Percentiles rank a stretch among this genome's conserved stretches.
Conservation (phyloP, 2,113 vertebrate species). For the Dromaius novaehollandiae region DNA sequence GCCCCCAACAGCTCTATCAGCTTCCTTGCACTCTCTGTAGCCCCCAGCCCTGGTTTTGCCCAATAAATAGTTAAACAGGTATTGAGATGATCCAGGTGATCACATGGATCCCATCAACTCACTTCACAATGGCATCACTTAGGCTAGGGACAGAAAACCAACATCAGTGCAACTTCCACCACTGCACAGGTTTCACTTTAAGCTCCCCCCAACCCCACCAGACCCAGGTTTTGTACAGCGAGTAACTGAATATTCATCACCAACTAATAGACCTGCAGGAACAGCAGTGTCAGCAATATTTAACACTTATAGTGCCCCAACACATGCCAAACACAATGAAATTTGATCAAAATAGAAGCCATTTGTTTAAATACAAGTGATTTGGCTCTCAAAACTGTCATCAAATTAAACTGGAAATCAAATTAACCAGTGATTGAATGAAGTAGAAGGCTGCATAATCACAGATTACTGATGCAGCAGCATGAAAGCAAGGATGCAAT, state of each 20-base stretch:
- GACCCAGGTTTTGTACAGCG: background rate
- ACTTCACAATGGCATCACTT: rapidly evolving
- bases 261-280: background rate
- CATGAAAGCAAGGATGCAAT: background rate
- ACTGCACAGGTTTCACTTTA: background rate
- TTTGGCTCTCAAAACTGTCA: constrained; percentile 50
- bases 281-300: background rate
- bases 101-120: background rate
- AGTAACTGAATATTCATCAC: constrained; percentile 20
- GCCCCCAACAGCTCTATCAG: background rate
- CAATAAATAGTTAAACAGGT: background rate
- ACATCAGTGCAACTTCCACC: background rate
- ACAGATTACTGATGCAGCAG: background rate
- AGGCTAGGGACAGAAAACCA: background rate
- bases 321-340: constrained; percentile 33
- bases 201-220: background rate
- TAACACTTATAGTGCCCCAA: background rate
- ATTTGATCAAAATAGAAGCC: constrained; percentile 46
- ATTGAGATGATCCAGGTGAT: background rate
- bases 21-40: background rate
- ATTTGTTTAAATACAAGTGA: constrained; percentile 56
- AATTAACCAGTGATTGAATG: constrained; percentile 40
- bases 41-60: background rate
- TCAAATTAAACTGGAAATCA: constrained; percentile 61
- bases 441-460: constrained; percentile 38